Conservation (phyloP, 2,888 invertebrate species). For the Idaea aversata region DNA sequence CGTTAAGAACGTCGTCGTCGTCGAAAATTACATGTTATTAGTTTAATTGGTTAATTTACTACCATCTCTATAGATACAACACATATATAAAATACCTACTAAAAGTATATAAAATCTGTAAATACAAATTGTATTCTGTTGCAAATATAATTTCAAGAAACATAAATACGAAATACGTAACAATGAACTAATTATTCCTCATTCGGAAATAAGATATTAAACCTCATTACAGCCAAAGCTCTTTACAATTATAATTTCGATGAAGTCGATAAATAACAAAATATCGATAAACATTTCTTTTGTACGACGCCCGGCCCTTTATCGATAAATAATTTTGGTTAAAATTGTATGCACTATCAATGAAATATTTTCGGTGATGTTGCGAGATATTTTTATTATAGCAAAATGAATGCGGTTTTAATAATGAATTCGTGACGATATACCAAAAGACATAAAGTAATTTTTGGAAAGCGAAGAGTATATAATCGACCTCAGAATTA, state of each 20-base stretch:
- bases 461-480: slow-evolving; percentile 49
- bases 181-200: background rate
- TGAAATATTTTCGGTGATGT: slow-evolving; percentile 12
- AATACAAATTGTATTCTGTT: background rate
- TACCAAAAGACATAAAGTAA: slow-evolving; percentile 33
- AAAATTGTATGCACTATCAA: slow-evolving; percentile 21
- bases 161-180: background rate
- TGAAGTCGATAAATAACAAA: slow-evolving; percentile 24
- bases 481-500: slow-evolving; percentile 30
- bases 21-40: no score
- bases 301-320: slow-evolving; percentile 45
- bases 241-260: slow-evolving; percentile 22
- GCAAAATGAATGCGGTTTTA: slow-evolving; percentile 4
- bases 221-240: slow-evolving; percentile 26
- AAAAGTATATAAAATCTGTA: background rate
- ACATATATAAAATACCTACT: background rate
- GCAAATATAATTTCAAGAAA: background rate
- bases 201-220: slow-evolving; percentile 35
- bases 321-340: slow-evolving; percentile 30
- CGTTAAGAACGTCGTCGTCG: no score
- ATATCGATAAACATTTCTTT: slow-evolving; percentile 46
- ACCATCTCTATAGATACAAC: no score
- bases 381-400: background rate
- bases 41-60: no score
- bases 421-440: slow-evolving; percentile 45